These are phyloP conservation scores for Dioctria linearis DNA, from an alignment of 2,888 invertebrate genomes.

Conservation along the genomic window DNA sequence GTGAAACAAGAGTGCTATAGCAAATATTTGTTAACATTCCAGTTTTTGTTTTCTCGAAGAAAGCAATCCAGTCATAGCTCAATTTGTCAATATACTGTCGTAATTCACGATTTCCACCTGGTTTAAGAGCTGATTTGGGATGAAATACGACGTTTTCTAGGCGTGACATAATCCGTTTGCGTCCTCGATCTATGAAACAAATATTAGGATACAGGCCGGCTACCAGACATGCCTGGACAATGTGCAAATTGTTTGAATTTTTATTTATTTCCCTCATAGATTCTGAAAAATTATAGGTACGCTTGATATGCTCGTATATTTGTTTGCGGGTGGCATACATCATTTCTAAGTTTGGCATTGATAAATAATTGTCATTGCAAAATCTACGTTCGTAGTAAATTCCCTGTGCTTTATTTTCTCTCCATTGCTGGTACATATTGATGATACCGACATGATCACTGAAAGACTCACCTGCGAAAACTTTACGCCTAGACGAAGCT, in stretches of 20 bases:
- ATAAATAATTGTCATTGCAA: conserved; percentile 84
- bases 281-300: conserved; percentile 67
- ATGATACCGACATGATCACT: conserved; percentile 94
- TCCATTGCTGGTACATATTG: conserved; percentile 81
- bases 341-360: conserved; percentile 90
- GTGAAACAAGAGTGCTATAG: conserved; percentile 86
- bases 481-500: conserved; percentile 77
- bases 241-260: conserved; percentile 89
- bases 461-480: conserved; percentile 81
- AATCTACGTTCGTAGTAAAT: conserved; percentile 76
- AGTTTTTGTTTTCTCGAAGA: conserved; percentile 86
- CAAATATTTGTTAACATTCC: conserved; percentile 81
- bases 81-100: conserved; percentile 69
- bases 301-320: conserved; percentile 84
- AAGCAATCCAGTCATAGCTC: conserved; percentile 88
- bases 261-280: conserved; percentile 78
- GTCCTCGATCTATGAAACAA: conserved; percentile 80
- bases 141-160: conserved; percentile 75
- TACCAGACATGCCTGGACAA: conserved; percentile 90
- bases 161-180: conserved; percentile 76
- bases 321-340: conserved; percentile 88
- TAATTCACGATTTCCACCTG: conserved; percentile 62
- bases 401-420: conserved; percentile 71
- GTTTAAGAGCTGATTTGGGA: conserved; percentile 74
- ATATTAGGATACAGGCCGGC: conserved; percentile 94